A percentile compares a stretch with the other conserved stretches of the same genome.
Evolutionary conservation across 2,113 vertebrate genomes (phyloP).

Genomic region (Rhineura floridana): DNA sequence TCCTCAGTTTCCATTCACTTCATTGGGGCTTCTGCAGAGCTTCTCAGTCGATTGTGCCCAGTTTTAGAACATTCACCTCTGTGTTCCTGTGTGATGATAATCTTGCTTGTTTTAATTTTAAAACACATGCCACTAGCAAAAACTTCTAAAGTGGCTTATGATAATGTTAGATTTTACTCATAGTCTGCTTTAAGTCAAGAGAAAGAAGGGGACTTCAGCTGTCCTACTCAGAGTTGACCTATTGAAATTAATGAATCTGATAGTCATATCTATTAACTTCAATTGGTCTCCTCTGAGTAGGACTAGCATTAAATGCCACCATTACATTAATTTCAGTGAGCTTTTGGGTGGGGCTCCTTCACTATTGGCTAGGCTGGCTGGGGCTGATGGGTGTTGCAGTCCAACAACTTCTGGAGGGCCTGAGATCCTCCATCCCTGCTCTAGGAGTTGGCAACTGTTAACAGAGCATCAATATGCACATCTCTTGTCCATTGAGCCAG

Average conservation of each 20-base stretch:
- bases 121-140: neutral
- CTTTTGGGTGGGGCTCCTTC: too few species aligned
- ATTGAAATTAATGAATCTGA: too few species aligned
- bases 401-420: too few species aligned
- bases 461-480: slow-evolving; percentile 2
- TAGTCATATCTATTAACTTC: too few species aligned
- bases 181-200: slow-evolving; percentile 13
- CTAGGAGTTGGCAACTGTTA: neutral
- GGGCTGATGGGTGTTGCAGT: too few species aligned
- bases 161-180: neutral
- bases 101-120: neutral
- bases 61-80: neutral
- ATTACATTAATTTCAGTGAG: too few species aligned
- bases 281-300: too few species aligned
- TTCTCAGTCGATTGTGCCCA: neutral
- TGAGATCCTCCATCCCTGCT: too few species aligned
- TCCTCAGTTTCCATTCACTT: neutral
- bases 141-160: neutral
- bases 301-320: too few species aligned
- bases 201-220: too few species aligned
- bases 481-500: neutral
- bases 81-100: neutral
- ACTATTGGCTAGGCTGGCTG: too few species aligned
- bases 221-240: too few species aligned
- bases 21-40: neutral